phyloP scores from a whole-genome alignment of 2,797 vertebrate genomes.

The Mallotus villosus region DNA sequence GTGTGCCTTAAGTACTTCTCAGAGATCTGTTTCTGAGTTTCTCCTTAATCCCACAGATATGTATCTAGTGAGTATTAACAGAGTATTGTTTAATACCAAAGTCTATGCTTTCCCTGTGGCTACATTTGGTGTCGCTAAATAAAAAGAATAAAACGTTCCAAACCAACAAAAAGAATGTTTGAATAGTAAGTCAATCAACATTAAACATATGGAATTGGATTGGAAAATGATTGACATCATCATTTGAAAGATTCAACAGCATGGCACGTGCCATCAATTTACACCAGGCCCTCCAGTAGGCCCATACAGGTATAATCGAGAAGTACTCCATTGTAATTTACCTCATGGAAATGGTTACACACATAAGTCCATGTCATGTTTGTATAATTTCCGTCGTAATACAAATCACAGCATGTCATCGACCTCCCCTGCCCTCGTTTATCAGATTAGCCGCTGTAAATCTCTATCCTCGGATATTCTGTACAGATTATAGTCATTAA shows the following conservation, averaged over 20 bases:
- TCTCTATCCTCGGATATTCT: slow-evolving; percentile 79
- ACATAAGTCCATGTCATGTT: slow-evolving; percentile 53
- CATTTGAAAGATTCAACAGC: background rate
- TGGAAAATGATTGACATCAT: background rate
- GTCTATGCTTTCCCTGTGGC: slow-evolving; percentile 58
- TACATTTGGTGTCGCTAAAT: slow-evolving; percentile 47
- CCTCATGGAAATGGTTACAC: slow-evolving; percentile 66
- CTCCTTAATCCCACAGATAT: slow-evolving; percentile 59
- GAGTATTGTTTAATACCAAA: slow-evolving; percentile 60
- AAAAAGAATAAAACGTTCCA: slow-evolving; percentile 49
- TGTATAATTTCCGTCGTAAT: slow-evolving; percentile 67
- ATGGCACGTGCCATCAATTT: background rate
- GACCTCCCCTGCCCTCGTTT: slow-evolving; percentile 74
- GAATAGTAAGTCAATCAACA: too few species aligned
- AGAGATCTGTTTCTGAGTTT: slow-evolving; percentile 54
- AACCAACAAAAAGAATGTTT: too few species aligned
- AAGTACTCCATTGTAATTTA: slow-evolving; percentile 35
- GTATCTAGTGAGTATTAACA: slow-evolving; percentile 68
- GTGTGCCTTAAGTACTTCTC: slow-evolving; percentile 45
- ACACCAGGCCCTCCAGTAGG: background rate
- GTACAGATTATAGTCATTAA: slow-evolving; percentile 77
- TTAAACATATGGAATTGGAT: too few species aligned
- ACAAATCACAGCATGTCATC: slow-evolving; percentile 70
- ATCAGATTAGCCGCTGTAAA: slow-evolving; percentile 80
- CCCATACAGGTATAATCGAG: background rate